A percentile compares a stretch with the other conserved stretches of the same genome.
Evolutionary conservation across 2,797 vertebrate species (phyloP).

Genomic region (Rhincodon typus): DNA sequence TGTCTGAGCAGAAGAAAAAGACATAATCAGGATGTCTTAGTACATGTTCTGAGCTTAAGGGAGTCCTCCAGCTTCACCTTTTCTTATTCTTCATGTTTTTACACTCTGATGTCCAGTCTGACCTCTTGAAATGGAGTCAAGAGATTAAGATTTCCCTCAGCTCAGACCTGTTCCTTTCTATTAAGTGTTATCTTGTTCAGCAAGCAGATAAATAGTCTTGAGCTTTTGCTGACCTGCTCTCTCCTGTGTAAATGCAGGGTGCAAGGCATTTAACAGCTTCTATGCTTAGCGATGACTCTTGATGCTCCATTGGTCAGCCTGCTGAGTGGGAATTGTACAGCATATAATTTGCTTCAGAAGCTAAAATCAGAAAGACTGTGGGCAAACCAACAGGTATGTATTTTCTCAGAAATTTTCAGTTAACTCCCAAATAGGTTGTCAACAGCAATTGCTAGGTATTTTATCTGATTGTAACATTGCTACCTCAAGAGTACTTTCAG

Average conservation of each 20-base stretch:
- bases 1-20: not conserved
- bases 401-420: not conserved
- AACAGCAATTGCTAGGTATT: not conserved
- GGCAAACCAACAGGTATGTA: not conserved
- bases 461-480: not conserved
- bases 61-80: not conserved
- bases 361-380: not conserved
- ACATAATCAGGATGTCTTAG: not conserved
- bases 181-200: slow-evolving; percentile 4
- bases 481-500: not conserved
- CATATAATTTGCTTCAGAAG: not conserved
- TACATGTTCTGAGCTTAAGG: not conserved
- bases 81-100: not conserved
- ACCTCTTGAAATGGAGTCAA: not conserved
- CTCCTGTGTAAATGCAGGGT: not conserved
- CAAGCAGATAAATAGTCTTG: not conserved
- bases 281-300: not conserved
- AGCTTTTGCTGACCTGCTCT: not conserved
- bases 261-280: not conserved
- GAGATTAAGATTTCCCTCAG: not conserved
- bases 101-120: not conserved
- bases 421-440: not conserved
- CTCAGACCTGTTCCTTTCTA: not conserved
- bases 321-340: not conserved
- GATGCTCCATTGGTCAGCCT: not conserved